Conservation (phyloP, 2,797 vertebrate genomes). For the Agapornis canus region DNA sequence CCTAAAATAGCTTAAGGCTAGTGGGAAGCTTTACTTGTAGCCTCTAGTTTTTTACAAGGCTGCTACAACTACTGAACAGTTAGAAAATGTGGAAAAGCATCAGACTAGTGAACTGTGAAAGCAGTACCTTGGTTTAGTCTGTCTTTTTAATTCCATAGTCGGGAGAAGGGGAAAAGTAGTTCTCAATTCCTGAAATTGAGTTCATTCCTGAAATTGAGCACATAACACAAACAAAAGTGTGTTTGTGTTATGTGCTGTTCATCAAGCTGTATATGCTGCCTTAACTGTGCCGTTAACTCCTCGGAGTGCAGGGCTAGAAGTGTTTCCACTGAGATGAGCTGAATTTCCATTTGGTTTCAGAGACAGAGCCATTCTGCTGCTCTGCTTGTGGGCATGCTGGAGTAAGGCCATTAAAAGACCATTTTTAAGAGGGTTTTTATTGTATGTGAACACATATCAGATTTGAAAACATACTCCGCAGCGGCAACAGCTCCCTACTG, state of each 20-base stretch:
- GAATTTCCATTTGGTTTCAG: not conserved
- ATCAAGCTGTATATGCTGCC: not conserved
- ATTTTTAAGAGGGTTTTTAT: not conserved
- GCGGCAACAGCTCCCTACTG: not conserved
- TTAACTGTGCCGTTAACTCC: not conserved
- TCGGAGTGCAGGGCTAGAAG: not conserved
- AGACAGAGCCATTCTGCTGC: fast-evolving
- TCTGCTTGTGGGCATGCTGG: not conserved
- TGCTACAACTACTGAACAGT: not conserved
- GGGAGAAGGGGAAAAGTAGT: not conserved
- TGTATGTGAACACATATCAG: not conserved
- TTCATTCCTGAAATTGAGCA: no score
- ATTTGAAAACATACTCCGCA: not conserved
- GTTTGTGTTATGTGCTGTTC: not conserved
- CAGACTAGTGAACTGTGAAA: not conserved
- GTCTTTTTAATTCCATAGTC: not conserved
- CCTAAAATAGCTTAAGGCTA: not conserved
- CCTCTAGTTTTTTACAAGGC: not conserved
- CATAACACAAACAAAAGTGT: no score
- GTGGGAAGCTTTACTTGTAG: not conserved
- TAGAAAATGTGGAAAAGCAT: not conserved
- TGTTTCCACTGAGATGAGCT: not conserved
- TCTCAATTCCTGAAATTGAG: not conserved
- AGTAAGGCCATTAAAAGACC: not conserved
- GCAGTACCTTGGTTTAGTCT: not conserved